Conservation (phyloP, 1,140 invertebrate genomes). For the Physella acuta region DNA sequence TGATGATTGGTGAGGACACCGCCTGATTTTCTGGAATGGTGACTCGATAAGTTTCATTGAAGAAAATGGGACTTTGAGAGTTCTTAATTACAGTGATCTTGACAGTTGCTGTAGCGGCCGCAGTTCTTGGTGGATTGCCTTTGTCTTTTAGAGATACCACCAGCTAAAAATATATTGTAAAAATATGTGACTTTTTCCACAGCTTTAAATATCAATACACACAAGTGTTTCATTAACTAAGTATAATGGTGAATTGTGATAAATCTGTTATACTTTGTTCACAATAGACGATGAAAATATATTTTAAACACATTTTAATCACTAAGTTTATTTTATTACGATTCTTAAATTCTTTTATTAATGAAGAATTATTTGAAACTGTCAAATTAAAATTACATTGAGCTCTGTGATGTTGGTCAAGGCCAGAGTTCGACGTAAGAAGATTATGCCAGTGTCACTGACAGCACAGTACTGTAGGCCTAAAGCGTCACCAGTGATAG, state of each 20-base stretch:
- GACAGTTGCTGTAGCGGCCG: constrained; percentile 53
- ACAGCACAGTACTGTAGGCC: neutral
- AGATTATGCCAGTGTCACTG: neutral
- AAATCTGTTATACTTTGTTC: too few species aligned
- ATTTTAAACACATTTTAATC: too few species aligned
- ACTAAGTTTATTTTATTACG: too few species aligned
- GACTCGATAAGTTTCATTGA: constrained; percentile 46
- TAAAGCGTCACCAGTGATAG: constrained; percentile 1
- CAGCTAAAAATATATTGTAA: constrained; percentile 23
- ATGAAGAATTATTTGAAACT: too few species aligned
- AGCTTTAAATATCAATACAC: too few species aligned
- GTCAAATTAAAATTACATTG: constrained; percentile 24
- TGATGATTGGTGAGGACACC: constrained; percentile 26
- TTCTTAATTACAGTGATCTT: constrained; percentile 82
- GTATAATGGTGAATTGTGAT: too few species aligned
- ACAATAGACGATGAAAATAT: too few species aligned
- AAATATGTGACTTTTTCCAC: neutral
- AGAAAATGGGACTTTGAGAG: constrained; percentile 72
- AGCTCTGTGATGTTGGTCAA: neutral
- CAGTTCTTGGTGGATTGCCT: constrained; percentile 21
- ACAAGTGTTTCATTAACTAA: too few species aligned
- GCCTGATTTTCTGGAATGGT: constrained; percentile 37
- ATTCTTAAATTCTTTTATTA: too few species aligned
- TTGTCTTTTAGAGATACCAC: constrained; percentile 31
- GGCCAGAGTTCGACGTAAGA: neutral